phyloP scores from a whole-genome alignment of 53 echinoderm and acorn worm genomes.

The Paelopatides confundens region DNA sequence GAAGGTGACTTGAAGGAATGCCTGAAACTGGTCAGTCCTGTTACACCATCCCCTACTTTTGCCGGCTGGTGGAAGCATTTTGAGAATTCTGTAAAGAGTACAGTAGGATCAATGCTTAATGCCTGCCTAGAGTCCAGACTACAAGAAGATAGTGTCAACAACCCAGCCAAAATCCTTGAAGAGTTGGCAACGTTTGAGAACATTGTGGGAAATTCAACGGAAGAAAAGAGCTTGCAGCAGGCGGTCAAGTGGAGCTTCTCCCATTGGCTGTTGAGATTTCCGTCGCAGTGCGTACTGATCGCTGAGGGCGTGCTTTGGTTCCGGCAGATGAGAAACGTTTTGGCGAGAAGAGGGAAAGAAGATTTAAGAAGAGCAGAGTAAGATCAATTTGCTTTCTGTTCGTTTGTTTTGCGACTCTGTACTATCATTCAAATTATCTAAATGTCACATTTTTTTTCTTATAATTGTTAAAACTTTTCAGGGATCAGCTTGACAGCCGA shows the following conservation, averaged over 20 bases:
- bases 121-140: conserved; percentile 92
- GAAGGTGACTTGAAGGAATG: conserved; percentile 77
- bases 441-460: too few relatives aligned
- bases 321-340: conserved; percentile 55
- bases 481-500: conserved; percentile 71
- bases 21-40: conserved; percentile 68
- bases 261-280: conserved; percentile 94
- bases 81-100: conserved; percentile 79
- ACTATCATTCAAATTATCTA: too few relatives aligned
- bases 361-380: background rate
- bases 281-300: conserved; percentile 83
- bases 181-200: conserved; percentile 74
- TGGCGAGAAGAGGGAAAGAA: conserved; percentile 64
- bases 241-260: conserved; percentile 85
- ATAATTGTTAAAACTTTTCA: conserved; percentile 6
- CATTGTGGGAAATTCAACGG: conserved; percentile 46
- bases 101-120: conserved; percentile 80
- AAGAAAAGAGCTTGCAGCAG: conserved; percentile 63
- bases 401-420: too few relatives aligned
- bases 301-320: conserved; percentile 88
- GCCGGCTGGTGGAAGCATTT: conserved; percentile 76
- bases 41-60: conserved; percentile 69
- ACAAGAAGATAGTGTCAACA: conserved; percentile 49
- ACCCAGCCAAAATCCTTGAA: conserved; percentile 79
- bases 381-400: background rate